These are phyloP conservation scores for Eupithecia tripunctaria DNA, from an alignment of 2,888 invertebrate genomes.

Conservation along the genomic window DNA sequence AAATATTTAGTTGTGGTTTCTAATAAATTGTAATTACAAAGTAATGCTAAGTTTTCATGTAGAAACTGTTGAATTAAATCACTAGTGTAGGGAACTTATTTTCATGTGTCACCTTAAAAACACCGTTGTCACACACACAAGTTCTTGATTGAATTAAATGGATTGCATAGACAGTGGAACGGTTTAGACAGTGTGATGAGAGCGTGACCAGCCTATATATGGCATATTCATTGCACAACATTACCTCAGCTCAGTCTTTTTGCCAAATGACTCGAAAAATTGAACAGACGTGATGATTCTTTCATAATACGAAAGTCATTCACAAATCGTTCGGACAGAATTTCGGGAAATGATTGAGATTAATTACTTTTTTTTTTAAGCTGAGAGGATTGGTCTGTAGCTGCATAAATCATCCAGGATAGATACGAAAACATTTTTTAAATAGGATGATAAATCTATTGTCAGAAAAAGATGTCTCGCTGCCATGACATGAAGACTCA, in stretches of 20 bases:
- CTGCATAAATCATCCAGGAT: background rate
- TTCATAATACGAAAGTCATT: slow-evolving; percentile 12
- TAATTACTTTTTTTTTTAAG: slow-evolving; percentile 3
- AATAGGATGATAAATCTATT: background rate
- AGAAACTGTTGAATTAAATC: background rate
- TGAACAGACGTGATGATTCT: slow-evolving; percentile 45
- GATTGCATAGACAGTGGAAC: background rate
- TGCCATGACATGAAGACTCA: too few species aligned
- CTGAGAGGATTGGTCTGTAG: background rate
- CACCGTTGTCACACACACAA: background rate
- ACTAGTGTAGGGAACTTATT: background rate
- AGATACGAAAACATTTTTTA: background rate
- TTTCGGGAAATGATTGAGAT: slow-evolving; percentile 2
- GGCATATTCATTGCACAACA: slow-evolving; percentile 55
- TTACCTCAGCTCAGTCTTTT: slow-evolving; percentile 61
- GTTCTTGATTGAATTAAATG: background rate
- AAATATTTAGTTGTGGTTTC: too few species aligned
- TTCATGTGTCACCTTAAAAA: too few species aligned
- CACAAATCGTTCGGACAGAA: slow-evolving; percentile 1
- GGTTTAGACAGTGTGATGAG: background rate
- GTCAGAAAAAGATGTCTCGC: background rate
- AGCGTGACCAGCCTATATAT: background rate
- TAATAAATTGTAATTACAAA: too few species aligned
- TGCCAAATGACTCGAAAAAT: slow-evolving; percentile 59
- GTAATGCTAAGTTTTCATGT: background rate